Conservation (phyloP, 2,797 vertebrate genomes). For the Hydrocynus forskahlii region DNA sequence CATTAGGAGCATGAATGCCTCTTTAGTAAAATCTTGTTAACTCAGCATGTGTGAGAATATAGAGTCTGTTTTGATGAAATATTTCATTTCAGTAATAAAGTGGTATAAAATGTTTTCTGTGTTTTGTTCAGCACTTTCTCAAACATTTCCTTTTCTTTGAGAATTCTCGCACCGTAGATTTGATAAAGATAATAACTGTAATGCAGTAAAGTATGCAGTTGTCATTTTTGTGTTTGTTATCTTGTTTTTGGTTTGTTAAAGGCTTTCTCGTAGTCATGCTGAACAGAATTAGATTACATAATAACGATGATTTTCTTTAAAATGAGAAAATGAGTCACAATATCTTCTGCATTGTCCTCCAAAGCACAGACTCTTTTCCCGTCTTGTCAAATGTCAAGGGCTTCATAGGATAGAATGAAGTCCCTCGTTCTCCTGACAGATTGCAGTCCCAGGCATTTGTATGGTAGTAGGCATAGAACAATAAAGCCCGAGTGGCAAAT, state of each 20-base stretch:
- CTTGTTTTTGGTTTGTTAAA: neutral
- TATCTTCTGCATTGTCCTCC: slow-evolving; percentile 24
- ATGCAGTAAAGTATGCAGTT: no score
- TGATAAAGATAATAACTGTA: slow-evolving; percentile 29
- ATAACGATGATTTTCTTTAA: slow-evolving; percentile 35
- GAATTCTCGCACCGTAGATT: neutral
- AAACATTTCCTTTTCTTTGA: neutral
- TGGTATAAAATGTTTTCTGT: neutral
- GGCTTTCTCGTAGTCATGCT: slow-evolving; percentile 25
- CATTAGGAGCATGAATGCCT: neutral
- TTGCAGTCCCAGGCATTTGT: neutral
- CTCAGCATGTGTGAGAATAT: neutral
- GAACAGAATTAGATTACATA: slow-evolving; percentile 51
- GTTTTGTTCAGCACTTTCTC: neutral
- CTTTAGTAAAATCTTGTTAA: neutral
- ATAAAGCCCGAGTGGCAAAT: slow-evolving; percentile 31
- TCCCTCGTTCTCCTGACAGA: slow-evolving; percentile 1
- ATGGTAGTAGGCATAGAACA: slow-evolving; percentile 25
- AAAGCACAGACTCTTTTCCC: slow-evolving; percentile 12
- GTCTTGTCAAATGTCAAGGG: neutral
- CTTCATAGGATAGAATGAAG: neutral
- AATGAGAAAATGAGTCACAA: slow-evolving; percentile 58
- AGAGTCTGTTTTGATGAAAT: neutral
- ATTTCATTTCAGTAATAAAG: neutral
- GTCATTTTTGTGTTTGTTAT: no score